A percentile compares a stretch with the other conserved stretches of the same genome.
Evolutionary conservation across 2,888 invertebrate species (phyloP).

Genomic region (Neuroscelio doddi): DNA sequence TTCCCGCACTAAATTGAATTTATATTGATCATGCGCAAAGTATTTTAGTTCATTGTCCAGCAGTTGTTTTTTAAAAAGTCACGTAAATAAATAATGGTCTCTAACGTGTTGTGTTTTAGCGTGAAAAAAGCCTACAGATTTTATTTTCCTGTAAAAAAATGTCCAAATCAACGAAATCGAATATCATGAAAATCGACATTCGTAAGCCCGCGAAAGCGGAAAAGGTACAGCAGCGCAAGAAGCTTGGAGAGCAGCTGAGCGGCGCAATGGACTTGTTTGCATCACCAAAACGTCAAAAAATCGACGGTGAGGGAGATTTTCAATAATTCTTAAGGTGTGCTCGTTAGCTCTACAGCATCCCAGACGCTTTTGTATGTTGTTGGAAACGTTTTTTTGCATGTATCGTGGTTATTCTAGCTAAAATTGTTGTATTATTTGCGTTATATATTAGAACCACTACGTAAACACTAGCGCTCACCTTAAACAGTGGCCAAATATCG

Average conservation of each 20-base stretch:
- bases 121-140: neutral
- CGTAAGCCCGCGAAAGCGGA: slow-evolving; percentile 65
- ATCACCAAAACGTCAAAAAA: slow-evolving; percentile 68
- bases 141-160: slow-evolving; percentile 4
- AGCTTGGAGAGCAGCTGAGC: slow-evolving; percentile 56
- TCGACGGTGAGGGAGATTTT: slow-evolving; percentile 65
- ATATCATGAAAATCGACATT: slow-evolving; percentile 53
- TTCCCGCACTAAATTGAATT: slow-evolving; percentile 36
- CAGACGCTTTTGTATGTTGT: neutral
- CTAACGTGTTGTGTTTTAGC: neutral
- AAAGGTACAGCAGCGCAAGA: slow-evolving; percentile 61
- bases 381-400: neutral
- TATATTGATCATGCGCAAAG: slow-evolving; percentile 36
- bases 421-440: neutral
- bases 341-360: neutral
- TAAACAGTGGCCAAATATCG: neutral
- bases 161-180: neutral
- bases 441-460: neutral
- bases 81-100: slow-evolving; percentile 47
- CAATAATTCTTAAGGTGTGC: neutral
- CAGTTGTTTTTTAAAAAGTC: slow-evolving; percentile 61
- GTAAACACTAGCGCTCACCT: slow-evolving; percentile 1
- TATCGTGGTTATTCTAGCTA: neutral
- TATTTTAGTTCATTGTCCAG: slow-evolving; percentile 41
- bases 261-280: slow-evolving; percentile 68